Percentiles rank a stretch among this genome's conserved stretches.
Evolutionary conservation across 2,888 invertebrate species (phyloP).

Genomic region (Agrotis ipsilon): DNA sequence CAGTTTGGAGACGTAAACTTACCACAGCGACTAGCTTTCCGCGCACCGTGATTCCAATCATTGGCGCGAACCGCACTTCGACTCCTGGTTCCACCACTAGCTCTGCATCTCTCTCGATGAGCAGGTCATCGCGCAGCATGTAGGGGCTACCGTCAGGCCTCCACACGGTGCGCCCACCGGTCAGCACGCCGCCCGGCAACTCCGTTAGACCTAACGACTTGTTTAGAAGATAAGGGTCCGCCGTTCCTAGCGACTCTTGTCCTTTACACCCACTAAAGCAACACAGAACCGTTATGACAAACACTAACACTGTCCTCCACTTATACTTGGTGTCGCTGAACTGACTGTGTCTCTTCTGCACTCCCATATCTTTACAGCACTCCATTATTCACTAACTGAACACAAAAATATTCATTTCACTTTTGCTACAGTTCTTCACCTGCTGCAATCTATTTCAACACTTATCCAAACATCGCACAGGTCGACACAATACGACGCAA

Average conservation of each 20-base stretch:
- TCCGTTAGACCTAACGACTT: slow-evolving; percentile 89
- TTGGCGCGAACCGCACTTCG: slow-evolving; percentile 96
- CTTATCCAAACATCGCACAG: slow-evolving; percentile 78
- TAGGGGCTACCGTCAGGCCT: slow-evolving; percentile 93
- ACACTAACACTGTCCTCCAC: slow-evolving; percentile 87
- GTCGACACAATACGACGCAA: slow-evolving; percentile 64
- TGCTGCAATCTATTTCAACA: slow-evolving; percentile 75
- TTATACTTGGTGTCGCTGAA: slow-evolving; percentile 90
- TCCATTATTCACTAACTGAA: slow-evolving; percentile 82
- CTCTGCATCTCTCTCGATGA: slow-evolving; percentile 95
- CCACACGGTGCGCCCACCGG: slow-evolving; percentile 91
- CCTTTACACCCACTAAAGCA: slow-evolving; percentile 78
- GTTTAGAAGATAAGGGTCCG: slow-evolving; percentile 86
- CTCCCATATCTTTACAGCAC: slow-evolving; percentile 86
- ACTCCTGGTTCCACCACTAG: slow-evolving; percentile 97
- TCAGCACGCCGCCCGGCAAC: slow-evolving; percentile 92
- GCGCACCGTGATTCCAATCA: slow-evolving; percentile 97
- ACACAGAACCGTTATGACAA: slow-evolving; percentile 73
- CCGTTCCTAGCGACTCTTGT: slow-evolving; percentile 79
- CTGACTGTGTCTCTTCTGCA: slow-evolving; percentile 89
- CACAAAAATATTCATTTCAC: slow-evolving; percentile 86
- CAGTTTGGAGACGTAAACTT: slow-evolving; percentile 81
- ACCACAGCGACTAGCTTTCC: slow-evolving; percentile 97
- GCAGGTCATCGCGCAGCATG: slow-evolving; percentile 94
- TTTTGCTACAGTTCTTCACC: slow-evolving; percentile 78